Evolutionary conservation across 2,113 vertebrate genomes (phyloP).

Genomic region (Daubentonia madagascariensis): DNA sequence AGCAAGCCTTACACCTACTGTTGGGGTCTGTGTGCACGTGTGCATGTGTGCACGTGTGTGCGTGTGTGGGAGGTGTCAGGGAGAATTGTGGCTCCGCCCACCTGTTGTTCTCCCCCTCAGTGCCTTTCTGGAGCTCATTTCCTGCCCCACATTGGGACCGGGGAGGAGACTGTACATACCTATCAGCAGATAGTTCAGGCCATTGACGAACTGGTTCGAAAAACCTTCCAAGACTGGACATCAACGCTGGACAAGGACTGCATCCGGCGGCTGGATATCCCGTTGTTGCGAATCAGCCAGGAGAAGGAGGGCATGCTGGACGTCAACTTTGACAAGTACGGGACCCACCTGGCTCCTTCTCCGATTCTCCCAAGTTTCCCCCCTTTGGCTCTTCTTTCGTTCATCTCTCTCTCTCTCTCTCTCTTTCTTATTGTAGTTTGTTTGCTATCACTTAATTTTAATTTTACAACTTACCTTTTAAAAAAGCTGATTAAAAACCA

Average conservation of each 20-base stretch:
- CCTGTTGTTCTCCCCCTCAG: conserved; percentile 66
- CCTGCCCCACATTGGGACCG: conserved; percentile 80
- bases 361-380: background rate
- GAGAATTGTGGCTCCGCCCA: too few relatives aligned
- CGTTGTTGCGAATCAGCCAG: conserved; percentile 83
- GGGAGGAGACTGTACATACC: conserved; percentile 78
- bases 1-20: background rate
- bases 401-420: background rate
- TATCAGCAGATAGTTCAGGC: conserved; percentile 82
- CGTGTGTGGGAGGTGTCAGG: background rate
- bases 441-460: background rate
- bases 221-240: conserved; percentile 88
- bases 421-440: background rate
- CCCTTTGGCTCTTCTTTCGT: background rate
- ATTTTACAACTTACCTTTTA: too few relatives aligned
- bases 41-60: background rate
- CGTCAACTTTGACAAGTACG: conserved; percentile 90
- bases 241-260: conserved; percentile 84
- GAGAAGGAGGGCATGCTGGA: conserved; percentile 84
- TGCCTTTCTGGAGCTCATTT: conserved; percentile 83
- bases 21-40: too few relatives aligned
- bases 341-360: background rate
- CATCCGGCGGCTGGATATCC: conserved; percentile 84
- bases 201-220: conserved; percentile 87
- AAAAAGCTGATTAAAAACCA: background rate